Evolutionary conservation across 2,797 vertebrate species (phyloP).

Genomic region (Zalophus californianus): DNA sequence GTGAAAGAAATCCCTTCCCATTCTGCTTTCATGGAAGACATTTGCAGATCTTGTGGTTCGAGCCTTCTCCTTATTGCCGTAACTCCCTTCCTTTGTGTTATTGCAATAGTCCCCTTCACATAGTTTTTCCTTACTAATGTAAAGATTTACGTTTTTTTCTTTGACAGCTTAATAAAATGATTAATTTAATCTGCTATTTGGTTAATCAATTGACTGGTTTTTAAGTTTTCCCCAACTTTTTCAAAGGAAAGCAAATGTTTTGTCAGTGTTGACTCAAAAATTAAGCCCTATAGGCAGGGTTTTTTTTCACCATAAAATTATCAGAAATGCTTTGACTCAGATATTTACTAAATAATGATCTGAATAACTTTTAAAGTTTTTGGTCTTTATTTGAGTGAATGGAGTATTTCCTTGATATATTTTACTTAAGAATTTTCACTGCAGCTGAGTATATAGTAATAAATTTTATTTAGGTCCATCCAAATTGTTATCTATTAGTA

Average conservation of each 20-base stretch:
- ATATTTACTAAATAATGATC: neutral
- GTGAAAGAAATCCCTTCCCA: neutral
- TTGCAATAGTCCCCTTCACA: neutral
- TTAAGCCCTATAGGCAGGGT: slow-evolving; percentile 50
- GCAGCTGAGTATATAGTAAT: neutral
- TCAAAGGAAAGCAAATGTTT: slow-evolving; percentile 14
- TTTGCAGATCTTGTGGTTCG: neutral
- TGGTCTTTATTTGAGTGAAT: neutral
- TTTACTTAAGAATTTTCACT: neutral
- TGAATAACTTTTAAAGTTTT: slow-evolving; percentile 23
- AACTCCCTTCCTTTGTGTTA: neutral
- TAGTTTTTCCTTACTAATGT: neutral
- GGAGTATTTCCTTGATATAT: neutral
- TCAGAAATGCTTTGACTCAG: slow-evolving; percentile 27
- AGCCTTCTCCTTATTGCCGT: neutral
- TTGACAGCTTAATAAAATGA: neutral
- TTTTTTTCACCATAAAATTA: slow-evolving; percentile 66
- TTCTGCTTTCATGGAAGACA: neutral
- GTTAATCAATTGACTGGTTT: neutral
- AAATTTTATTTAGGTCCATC: slow-evolving; percentile 10
- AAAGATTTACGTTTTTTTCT: neutral
- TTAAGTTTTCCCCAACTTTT: neutral
- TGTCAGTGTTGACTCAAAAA: slow-evolving; percentile 77
- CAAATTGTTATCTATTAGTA: neutral
- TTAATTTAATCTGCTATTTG: neutral